Evolutionary conservation across 2,113 vertebrate species (phyloP), one percentile per base, ranked within the genome.

Genomic region (Amblyornis subalaris): DNA sequence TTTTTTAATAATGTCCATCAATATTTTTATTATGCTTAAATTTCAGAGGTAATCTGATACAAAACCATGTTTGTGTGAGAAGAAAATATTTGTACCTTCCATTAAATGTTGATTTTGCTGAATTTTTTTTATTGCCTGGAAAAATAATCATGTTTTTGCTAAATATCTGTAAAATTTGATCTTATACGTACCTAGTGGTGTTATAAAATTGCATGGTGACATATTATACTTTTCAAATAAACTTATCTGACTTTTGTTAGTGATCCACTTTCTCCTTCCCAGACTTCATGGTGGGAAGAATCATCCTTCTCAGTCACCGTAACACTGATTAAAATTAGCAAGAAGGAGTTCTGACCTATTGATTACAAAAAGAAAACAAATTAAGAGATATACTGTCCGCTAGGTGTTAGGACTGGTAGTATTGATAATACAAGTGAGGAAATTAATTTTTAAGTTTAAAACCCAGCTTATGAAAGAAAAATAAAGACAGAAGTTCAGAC

Each of bases 401-500:
- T 93, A 79, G 36, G 33, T 90, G 48, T 94, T 83, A 84, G 57
- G 64, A 89, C 60, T 67, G 51, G 22, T 69, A 53, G 12, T 54
- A 60, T 25, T 77, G 81, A 87, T 76, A 91, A 78, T 44, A 85
- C 47, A 50, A 82, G 25, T 65, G 51, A 94, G 60, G 24, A 94
- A 94, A 94, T 47, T 84, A 83, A 54, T 93, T 75, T 74, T 61
- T 74, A 62, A 61, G 22, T 94, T 64, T 93, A 91, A 95, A 93
- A 53, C 65, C 29, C 25, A 76, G 48, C 15, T 88, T 96, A 95
- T 93, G 87, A 82, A 94, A 81, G 91, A 88, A 92, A 92, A 94
- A 94, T 70, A 94, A 65, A 95, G 53, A 91, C 48, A 89, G 61
- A 93, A 48, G 20, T 31, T 86, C 90, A 69, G 38, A 91, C 35